Evolutionary conservation across 2,888 invertebrate genomes (phyloP), one percentile per base, ranked within the genome.

Genomic region (Phymatocera aterrima): DNA sequence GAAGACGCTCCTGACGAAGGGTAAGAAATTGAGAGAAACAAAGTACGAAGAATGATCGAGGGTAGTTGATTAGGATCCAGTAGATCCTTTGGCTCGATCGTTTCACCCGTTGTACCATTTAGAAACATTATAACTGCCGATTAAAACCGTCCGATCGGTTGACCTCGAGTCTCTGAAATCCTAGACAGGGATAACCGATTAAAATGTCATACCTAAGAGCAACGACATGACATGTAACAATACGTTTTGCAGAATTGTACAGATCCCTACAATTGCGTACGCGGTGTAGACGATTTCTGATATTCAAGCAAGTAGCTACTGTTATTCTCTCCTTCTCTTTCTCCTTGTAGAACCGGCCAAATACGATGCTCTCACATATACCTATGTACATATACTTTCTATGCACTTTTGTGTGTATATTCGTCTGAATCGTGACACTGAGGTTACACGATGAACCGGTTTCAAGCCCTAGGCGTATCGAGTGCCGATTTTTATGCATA

Each of bases 1-100:
- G 75, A 75, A n/a, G 75, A 75, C 5, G n/a, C 75, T 6, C 28
- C 21, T 24, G 75, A 75, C 57, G 75, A 75, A 15, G 60, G 75
- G 75, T 75, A 57, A 75, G 74, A 74, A 34, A 21, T 61, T 18
- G 18, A 37, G 18, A n/a, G n/a, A n/a, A n/a, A n/a, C n/a, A n/a
- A n/a, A n/a, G n/a, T n/a, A n/a, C n/a, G n/a, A n/a, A n/a, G n/a
- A 12, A 37, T 37, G 61, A 37, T 37, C 34, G n/a, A 37, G 37
- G 18, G n/a, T 51, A 37, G 37, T 64, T 37, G 18, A 2, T 37
- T 37, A 18, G 37, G 28, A 64, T 37, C n/a, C 18, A 37, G 12
- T 57, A 15, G 28, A 21, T 57, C 28, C 57, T 28, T 57, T 28
- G 3, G 5, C 57, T 57, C 57, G 57, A 57, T 57, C 57, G 28